Percentiles rank a stretch among this genome's conserved stretches.
Conservation (phyloP, 1,140 invertebrate genomes). For the Dreissena polymorpha region DNA sequence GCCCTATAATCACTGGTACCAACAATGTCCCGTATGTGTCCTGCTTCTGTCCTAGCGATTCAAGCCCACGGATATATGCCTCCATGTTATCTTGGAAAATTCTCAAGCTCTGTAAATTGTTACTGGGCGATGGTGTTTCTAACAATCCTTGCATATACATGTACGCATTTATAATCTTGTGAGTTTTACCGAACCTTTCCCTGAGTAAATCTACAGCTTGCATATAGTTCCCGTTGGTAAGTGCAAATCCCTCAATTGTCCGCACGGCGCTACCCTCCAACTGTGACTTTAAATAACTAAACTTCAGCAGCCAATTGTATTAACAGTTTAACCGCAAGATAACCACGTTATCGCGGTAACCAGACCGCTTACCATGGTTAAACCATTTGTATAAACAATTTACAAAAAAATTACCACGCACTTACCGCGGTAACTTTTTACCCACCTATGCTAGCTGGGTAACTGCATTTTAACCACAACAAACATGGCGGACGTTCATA, state of each 20-base stretch:
- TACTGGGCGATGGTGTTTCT: conserved; percentile 28
- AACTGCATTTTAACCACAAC: too few relatives aligned
- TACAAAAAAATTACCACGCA: too few relatives aligned
- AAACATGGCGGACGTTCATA: too few relatives aligned
- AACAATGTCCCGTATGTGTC: not conserved
- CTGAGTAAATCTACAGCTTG: conserved; percentile 35
- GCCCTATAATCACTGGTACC: conserved; percentile 4
- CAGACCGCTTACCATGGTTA: too few relatives aligned
- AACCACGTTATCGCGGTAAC: too few relatives aligned
- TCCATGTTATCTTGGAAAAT: conserved; percentile 38
- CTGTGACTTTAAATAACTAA: conserved; percentile 46
- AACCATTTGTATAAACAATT: too few relatives aligned
- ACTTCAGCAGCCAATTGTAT: too few relatives aligned
- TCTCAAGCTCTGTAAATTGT: conserved; percentile 23
- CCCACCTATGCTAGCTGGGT: too few relatives aligned
- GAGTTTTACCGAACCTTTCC: conserved; percentile 48
- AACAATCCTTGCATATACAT: conserved; percentile 52
- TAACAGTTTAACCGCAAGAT: too few relatives aligned
- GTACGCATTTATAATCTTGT: conserved; percentile 49
- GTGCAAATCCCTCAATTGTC: conserved; percentile 37
- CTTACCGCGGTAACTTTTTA: too few relatives aligned
- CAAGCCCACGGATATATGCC: conserved; percentile 13
- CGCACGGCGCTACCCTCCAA: conserved; percentile 18
- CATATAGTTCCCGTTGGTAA: conserved; percentile 43
- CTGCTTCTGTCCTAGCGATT: conserved; percentile 5